These are phyloP conservation scores for Iselma pallidipennis DNA, from an alignment of 2,888 invertebrate species.

Conservation along the genomic window DNA sequence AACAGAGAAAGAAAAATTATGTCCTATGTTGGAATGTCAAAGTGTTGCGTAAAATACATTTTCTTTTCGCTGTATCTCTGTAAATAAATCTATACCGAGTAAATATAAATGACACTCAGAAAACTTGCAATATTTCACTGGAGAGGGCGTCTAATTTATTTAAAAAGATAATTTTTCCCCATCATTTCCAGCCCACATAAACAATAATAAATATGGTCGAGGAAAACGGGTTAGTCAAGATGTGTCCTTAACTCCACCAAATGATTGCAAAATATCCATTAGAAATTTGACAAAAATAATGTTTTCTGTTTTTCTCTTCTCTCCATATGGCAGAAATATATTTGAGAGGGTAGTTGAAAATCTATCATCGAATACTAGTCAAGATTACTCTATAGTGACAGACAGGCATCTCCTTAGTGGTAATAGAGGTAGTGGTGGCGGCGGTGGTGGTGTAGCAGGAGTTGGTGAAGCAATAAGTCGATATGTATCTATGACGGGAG, in stretches of 20 bases:
- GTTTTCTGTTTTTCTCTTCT: no score
- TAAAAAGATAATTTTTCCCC: no score
- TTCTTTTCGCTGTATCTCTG: constrained; percentile 19
- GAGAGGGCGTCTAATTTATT: no score
- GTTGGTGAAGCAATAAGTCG: constrained; percentile 43
- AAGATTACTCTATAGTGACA: not conserved
- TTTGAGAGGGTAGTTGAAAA: not conserved
- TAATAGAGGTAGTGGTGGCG: constrained; percentile 13
- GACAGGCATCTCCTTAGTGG: not conserved
- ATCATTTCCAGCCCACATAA: no score
- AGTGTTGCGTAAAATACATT: constrained; percentile 26
- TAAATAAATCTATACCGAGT: not conserved
- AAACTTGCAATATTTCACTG: not conserved
- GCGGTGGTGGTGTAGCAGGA: not conserved
- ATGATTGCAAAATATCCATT: no score
- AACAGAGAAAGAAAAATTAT: not conserved
- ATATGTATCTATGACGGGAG: constrained; percentile 49
- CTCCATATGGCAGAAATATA: no score
- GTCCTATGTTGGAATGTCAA: constrained; percentile 21
- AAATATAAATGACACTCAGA: not conserved
- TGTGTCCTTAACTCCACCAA: no score
- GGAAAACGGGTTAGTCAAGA: no score
- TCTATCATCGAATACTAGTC: not conserved
- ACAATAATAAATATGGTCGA: no score
- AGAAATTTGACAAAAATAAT: no score